Conservation (phyloP, 2,888 invertebrate species). For the Elmis aenea region DNA sequence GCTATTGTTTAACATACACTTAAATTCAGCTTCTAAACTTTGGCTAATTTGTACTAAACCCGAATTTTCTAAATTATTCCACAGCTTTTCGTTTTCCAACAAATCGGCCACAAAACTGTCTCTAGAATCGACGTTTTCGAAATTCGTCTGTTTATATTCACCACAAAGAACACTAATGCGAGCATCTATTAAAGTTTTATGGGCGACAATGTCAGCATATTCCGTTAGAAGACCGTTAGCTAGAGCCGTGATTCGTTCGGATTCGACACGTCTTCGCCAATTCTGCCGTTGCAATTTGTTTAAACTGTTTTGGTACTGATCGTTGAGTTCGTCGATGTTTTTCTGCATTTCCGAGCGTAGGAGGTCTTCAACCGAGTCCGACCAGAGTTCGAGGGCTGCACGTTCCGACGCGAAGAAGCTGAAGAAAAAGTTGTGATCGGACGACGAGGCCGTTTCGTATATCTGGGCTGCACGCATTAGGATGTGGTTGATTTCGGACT, state of each 20-base stretch:
- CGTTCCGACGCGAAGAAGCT: slow-evolving; percentile 64
- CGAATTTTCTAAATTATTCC: slow-evolving; percentile 49
- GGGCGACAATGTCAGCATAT: slow-evolving; percentile 67
- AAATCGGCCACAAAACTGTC: slow-evolving; percentile 30
- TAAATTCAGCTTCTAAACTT: slow-evolving; percentile 61
- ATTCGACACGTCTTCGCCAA: slow-evolving; percentile 48
- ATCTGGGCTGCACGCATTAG: slow-evolving; percentile 64
- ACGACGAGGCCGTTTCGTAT: slow-evolving; percentile 55
- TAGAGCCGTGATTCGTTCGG: slow-evolving; percentile 48
- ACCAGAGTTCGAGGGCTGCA: slow-evolving; percentile 68
- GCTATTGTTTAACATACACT: slow-evolving; percentile 61
- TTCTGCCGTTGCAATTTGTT: slow-evolving; percentile 52
- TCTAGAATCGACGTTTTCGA: slow-evolving; percentile 9
- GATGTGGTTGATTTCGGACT: slow-evolving; percentile 72
- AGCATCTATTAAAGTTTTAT: slow-evolving; percentile 72
- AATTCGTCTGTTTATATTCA: slow-evolving; percentile 13
- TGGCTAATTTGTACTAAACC: slow-evolving; percentile 45
- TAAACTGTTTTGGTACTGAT: slow-evolving; percentile 61
- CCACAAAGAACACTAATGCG: slow-evolving; percentile 59
- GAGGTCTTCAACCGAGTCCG: slow-evolving; percentile 67
- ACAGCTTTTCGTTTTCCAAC: slow-evolving; percentile 38
- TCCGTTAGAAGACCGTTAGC: slow-evolving; percentile 55
- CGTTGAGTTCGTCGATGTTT: slow-evolving; percentile 63
- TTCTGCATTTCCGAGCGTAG: slow-evolving; percentile 68
- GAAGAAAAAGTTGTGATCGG: slow-evolving; percentile 53